Conservation (phyloP, 2,888 invertebrate species). For the Synergus gifuensis region DNA sequence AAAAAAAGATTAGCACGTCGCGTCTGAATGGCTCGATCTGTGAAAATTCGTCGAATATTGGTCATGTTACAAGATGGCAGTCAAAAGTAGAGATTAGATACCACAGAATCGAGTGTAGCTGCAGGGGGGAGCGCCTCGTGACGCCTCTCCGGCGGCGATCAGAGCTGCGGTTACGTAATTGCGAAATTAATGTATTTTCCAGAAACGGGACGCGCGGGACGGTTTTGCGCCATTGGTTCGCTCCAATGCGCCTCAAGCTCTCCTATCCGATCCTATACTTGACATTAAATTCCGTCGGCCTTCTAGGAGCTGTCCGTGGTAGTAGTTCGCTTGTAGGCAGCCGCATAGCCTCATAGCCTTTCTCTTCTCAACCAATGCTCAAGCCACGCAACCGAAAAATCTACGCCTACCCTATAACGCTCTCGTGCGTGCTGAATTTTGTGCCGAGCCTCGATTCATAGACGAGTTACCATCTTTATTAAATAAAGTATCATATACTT, state of each 20-base stretch:
- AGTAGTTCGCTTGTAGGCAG: slow-evolving; percentile 50
- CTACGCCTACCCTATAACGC: slow-evolving; percentile 65
- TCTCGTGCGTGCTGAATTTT: slow-evolving; percentile 43
- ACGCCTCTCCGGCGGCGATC: slow-evolving; percentile 58
- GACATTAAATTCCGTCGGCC: slow-evolving; percentile 76
- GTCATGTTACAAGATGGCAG: slow-evolving; percentile 73
- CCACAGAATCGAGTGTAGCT: slow-evolving; percentile 57
- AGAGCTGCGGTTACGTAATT: slow-evolving; percentile 49
- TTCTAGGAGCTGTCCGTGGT: slow-evolving; percentile 63
- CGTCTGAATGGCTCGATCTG: slow-evolving; percentile 7
- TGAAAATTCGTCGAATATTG: slow-evolving; percentile 41
- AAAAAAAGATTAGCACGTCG: slow-evolving; percentile 18
- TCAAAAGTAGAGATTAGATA: slow-evolving; percentile 75
- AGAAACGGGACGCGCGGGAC: slow-evolving; percentile 52
- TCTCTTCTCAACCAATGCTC: slow-evolving; percentile 73
- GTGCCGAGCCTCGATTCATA: slow-evolving; percentile 2
- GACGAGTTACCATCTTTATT: slow-evolving; percentile 19
- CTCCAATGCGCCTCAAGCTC: slow-evolving; percentile 56
- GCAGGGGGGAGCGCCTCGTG: slow-evolving; percentile 60
- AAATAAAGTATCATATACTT: too few species aligned
- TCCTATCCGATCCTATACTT: slow-evolving; percentile 72
- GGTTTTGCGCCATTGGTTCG: slow-evolving; percentile 62
- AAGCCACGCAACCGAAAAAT: slow-evolving; percentile 71
- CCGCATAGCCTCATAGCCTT: slow-evolving; percentile 62
- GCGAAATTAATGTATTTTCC: slow-evolving; percentile 57